Conservation (phyloP, 2,797 vertebrate species). For the Pachyuromys duprasi region DNA sequence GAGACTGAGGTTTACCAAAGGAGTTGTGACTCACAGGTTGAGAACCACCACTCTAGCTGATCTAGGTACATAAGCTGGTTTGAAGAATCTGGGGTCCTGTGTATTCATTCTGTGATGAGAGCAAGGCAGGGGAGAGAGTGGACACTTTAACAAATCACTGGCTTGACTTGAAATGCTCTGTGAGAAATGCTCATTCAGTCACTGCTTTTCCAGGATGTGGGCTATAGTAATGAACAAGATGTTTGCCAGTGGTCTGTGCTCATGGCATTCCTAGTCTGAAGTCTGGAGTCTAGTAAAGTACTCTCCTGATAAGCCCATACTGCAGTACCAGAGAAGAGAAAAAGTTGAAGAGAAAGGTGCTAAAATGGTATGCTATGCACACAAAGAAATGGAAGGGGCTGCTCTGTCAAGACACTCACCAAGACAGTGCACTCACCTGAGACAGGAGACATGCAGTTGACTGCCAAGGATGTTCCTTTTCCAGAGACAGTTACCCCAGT, state of each 20-base stretch:
- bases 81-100: neutral
- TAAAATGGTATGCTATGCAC: neutral
- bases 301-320: neutral
- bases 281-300: neutral
- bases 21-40: too few relatives aligned
- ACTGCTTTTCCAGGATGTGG: neutral
- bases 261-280: neutral
- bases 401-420: fast-evolving
- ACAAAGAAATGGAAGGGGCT: neutral
- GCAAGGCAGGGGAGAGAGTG: neutral
- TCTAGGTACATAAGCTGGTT: neutral
- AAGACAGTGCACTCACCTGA: fast-evolving
- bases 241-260: neutral
- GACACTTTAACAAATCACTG: neutral
- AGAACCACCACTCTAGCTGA: neutral
- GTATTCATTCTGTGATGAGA: neutral
- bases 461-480: neutral
- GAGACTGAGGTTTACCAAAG: too few relatives aligned
- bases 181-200: neutral
- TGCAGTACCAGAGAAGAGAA: neutral
- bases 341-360: neutral
- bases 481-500: neutral
- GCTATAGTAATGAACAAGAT: neutral
- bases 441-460: neutral
- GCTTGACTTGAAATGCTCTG: neutral